phyloP scores from a whole-genome alignment of 1,140 invertebrate species.

The Neodiprion pinetum region DNA sequence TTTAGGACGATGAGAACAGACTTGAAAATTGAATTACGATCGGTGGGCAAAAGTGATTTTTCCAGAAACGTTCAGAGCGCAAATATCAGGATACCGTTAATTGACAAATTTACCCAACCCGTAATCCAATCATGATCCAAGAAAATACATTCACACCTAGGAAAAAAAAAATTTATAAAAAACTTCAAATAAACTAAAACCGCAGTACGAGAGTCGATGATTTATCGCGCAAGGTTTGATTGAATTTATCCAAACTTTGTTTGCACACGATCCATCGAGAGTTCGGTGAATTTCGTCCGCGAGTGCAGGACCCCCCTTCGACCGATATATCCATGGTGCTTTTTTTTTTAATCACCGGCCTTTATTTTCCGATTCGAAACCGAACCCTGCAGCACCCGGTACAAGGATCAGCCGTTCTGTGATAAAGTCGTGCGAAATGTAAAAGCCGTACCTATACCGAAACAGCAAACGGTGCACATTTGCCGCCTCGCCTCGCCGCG shows the following conservation, averaged over 20 bases:
- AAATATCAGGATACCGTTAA: constrained; percentile 38
- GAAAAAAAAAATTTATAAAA: background rate
- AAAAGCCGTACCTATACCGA: background rate
- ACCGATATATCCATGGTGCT: constrained; percentile 27
- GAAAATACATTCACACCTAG: too few species aligned
- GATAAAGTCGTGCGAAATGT: background rate
- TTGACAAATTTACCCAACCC: constrained; percentile 36
- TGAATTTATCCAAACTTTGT: constrained; percentile 50
- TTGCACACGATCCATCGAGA: constrained; percentile 28
- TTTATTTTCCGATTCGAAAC: background rate
- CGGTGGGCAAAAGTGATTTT: background rate
- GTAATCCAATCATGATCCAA: too few species aligned
- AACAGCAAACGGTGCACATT: constrained; percentile 40
- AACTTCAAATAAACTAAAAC: constrained; percentile 30
- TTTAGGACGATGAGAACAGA: too few species aligned
- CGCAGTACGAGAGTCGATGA: constrained; percentile 42
- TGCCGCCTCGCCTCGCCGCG: constrained; percentile 28
- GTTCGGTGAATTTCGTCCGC: background rate
- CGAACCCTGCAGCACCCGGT: background rate
- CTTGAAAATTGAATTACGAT: too few species aligned
- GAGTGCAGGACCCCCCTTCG: constrained; percentile 16
- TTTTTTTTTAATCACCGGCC: background rate
- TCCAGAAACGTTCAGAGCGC: constrained; percentile 13
- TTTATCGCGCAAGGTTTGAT: constrained; percentile 56
- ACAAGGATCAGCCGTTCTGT: background rate